phyloP scores from a whole-genome alignment of 2,113 vertebrate species.

The Piaya cayana region DNA sequence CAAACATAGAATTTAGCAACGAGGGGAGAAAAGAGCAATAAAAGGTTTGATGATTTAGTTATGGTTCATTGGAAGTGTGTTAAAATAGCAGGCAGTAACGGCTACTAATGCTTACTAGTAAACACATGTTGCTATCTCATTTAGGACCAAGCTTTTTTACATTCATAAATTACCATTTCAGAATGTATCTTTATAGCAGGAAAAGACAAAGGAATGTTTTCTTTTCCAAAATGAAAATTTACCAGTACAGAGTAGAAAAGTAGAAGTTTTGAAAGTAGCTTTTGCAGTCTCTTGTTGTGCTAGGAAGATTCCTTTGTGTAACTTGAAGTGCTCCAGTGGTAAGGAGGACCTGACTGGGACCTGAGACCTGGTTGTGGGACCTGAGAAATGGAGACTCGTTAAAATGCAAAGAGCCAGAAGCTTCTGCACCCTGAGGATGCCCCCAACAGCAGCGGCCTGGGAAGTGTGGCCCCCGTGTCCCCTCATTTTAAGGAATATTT shows the following conservation, averaged over 20 bases:
- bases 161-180: background rate
- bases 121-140: background rate
- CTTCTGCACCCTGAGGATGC: background rate
- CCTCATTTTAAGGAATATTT: background rate
- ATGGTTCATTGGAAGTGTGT: background rate
- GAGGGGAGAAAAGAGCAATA: background rate
- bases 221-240: background rate
- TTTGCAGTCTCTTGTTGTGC: background rate
- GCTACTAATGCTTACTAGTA: background rate
- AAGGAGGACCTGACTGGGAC: background rate
- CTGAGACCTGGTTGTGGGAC: background rate
- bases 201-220: background rate
- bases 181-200: background rate
- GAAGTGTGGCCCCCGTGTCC: background rate
- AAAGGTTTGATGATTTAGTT: background rate
- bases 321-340: background rate
- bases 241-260: background rate
- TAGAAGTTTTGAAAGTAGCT: background rate
- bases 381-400: background rate
- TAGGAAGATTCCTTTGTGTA: background rate
- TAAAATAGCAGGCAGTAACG: background rate
- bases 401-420: background rate
- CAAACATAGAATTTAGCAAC: background rate
- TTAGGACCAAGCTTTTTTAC: background rate
- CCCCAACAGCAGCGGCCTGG: background rate